Percentiles rank a stretch among this genome's conserved stretches.
phyloP scores from a whole-genome alignment of 2,113 vertebrate species.

The Centropus unirufus region DNA sequence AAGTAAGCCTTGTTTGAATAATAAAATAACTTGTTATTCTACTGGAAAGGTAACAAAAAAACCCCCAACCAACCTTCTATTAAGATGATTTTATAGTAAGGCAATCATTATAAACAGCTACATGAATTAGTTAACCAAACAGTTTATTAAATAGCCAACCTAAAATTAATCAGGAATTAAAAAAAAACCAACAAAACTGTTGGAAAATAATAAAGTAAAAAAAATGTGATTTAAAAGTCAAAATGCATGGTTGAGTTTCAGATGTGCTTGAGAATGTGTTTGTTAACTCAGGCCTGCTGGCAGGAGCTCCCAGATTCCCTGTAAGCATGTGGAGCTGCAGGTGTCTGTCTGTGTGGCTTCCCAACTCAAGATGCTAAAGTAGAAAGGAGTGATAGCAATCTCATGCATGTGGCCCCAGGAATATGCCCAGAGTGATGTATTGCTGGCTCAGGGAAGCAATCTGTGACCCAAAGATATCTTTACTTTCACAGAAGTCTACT shows the following conservation, averaged over 20 bases:
- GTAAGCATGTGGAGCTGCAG: neutral
- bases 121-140: constrained; percentile 73
- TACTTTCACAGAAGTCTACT: neutral
- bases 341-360: neutral
- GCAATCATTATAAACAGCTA: constrained; percentile 74
- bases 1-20: constrained; percentile 78
- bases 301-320: neutral
- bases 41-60: constrained; percentile 72
- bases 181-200: neutral
- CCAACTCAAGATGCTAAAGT: neutral
- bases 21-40: constrained; percentile 80
- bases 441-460: neutral
- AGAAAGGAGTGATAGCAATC: neutral
- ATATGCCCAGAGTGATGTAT: neutral
- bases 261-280: neutral
- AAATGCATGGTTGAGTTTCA: neutral
- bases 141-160: constrained; percentile 57
- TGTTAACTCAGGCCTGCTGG: neutral
- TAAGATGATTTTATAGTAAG: constrained; percentile 73
- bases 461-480: neutral
- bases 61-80: constrained; percentile 10
- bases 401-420: neutral
- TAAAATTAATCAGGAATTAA: constrained; percentile 61
- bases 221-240: constrained; percentile 20
- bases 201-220: constrained; percentile 45